A percentile compares a stretch with the other conserved stretches of the same genome.
These are phyloP conservation scores for Capra hircus DNA, from an alignment of 2,113 vertebrate species.

Conservation along the genomic window DNA sequence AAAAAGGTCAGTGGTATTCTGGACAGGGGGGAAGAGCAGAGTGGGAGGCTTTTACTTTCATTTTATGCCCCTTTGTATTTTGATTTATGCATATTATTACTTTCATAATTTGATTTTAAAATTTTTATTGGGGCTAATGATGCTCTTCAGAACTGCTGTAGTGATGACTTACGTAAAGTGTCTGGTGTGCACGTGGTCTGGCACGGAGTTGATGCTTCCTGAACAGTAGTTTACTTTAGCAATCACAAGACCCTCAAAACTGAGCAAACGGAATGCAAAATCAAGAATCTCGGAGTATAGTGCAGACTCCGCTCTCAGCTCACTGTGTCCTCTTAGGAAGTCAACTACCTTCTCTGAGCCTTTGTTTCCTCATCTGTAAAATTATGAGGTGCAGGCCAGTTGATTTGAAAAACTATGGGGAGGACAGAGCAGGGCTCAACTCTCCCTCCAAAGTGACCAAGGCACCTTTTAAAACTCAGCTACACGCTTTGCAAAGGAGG, in stretches of 20 bases:
- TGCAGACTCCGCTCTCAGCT: not conserved
- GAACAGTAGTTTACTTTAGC: not conserved
- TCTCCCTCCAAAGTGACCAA: not conserved
- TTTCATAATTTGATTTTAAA: not conserved
- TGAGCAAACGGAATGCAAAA: not conserved
- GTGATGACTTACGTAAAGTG: not conserved
- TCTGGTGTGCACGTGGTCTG: not conserved
- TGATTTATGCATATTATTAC: not conserved
- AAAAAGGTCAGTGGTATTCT: not conserved
- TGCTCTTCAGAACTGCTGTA: not conserved
- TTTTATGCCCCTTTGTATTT: not conserved
- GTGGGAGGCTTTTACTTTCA: constrained; percentile 49
- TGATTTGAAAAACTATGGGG: not conserved
- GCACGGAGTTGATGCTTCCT: not conserved
- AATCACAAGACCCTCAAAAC: not conserved
- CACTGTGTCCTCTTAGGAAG: not conserved
- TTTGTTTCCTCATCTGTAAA: not conserved
- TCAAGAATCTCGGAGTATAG: not conserved
- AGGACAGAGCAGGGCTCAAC: not conserved
- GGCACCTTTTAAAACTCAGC: not conserved
- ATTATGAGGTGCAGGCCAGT: not conserved
- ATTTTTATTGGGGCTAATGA: not conserved
- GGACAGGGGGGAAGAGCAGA: not conserved
- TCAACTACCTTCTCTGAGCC: not conserved
- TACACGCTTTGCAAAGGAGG: not conserved